A percentile compares a stretch with the other conserved stretches of the same genome.
phyloP scores from a whole-genome alignment of 2,797 vertebrate species.

The Danio albolineatus region DNA sequence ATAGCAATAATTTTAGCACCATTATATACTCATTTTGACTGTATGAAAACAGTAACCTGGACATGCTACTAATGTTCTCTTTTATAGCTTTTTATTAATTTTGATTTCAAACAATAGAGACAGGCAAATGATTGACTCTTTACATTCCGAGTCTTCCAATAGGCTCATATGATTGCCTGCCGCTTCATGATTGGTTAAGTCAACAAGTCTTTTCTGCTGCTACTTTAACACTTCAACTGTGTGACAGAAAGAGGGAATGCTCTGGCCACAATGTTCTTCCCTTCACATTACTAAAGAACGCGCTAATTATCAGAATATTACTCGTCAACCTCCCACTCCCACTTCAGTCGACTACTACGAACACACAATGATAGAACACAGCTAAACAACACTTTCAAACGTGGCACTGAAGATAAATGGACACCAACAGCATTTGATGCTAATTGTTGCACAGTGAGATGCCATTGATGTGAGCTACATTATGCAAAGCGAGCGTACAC shows the following conservation, averaged over 20 bases:
- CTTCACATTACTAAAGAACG: conserved; percentile 19
- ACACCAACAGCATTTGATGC: conserved; percentile 7
- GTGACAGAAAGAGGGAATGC: too few relatives aligned
- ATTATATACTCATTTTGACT: not conserved
- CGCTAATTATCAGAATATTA: conserved; percentile 33
- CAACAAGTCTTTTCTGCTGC: too few relatives aligned
- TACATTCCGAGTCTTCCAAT: too few relatives aligned
- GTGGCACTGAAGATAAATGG: conserved; percentile 28
- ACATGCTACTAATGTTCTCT: not conserved
- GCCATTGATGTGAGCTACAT: conserved; percentile 18
- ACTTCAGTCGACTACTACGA: conserved; percentile 24
- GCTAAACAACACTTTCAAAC: conserved; percentile 26
- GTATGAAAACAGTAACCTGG: not conserved
- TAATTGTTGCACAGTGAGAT: conserved; percentile 33
- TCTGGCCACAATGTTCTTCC: not conserved
- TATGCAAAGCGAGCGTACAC: conserved; percentile 16
- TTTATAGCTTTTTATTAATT: not conserved
- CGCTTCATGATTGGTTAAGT: too few relatives aligned
- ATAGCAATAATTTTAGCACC: too few relatives aligned
- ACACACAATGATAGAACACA: conserved; percentile 2
- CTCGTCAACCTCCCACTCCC: conserved; percentile 18
- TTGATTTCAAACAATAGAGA: not conserved
- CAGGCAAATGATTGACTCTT: too few relatives aligned
- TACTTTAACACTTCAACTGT: too few relatives aligned
- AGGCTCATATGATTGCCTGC: too few relatives aligned